Evolutionary conservation across 1,140 invertebrate genomes (phyloP).

Genomic region (Lepidotrigona ventralis): DNA sequence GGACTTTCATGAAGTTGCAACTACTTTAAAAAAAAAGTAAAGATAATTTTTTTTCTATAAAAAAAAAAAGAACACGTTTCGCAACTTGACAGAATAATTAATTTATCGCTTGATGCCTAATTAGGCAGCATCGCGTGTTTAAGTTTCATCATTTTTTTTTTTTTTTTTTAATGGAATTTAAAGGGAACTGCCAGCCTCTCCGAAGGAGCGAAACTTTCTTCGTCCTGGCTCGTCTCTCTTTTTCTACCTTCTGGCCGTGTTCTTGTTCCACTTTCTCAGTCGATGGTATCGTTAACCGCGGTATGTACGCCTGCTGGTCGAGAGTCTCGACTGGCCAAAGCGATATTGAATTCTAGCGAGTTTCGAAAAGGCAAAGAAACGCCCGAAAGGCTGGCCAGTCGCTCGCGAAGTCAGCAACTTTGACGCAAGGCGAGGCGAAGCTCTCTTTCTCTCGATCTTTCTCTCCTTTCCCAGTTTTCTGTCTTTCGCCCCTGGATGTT

Average conservation of each 20-base stretch:
- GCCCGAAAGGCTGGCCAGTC: neutral
- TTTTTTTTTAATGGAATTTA: constrained; percentile 10
- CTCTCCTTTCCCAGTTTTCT: neutral
- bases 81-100: neutral
- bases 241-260: neutral
- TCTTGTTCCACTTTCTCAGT: constrained; percentile 3
- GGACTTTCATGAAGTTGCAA: too few relatives aligned
- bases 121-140: neutral
- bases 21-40: too few relatives aligned
- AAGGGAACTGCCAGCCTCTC: neutral
- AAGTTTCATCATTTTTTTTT: neutral
- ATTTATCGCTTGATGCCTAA: neutral
- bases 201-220: neutral
- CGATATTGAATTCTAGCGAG: constrained; percentile 38
- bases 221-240: neutral
- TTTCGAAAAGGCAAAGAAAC: constrained; percentile 7
- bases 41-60: too few relatives aligned
- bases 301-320: neutral
- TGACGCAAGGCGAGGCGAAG: neutral
- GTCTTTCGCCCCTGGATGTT: neutral
- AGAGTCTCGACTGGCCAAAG: neutral
- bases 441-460: neutral
- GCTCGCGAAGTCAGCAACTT: neutral
- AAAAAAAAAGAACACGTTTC: too few relatives aligned
- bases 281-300: constrained; percentile 24